phyloP scores from a whole-genome alignment of 2,888 invertebrate species.

The Agriopis leucophaearia region DNA sequence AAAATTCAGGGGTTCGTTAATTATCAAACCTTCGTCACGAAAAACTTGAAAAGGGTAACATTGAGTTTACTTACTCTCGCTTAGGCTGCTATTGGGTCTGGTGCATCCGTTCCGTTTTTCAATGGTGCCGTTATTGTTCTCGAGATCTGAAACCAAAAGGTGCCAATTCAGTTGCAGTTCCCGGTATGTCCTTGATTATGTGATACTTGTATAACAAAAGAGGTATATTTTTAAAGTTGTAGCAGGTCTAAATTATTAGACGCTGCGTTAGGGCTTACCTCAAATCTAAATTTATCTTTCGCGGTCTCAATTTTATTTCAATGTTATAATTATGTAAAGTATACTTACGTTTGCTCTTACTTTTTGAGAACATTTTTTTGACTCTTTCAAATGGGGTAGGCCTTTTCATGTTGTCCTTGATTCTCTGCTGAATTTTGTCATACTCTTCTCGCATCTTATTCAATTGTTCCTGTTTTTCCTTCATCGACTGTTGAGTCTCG shows the following conservation, averaged over 20 bases:
- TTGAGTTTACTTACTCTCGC: slow-evolving; percentile 72
- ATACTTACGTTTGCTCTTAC: slow-evolving; percentile 83
- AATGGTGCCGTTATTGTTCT: slow-evolving; percentile 71
- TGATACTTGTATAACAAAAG: too few species aligned
- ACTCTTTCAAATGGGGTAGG: slow-evolving; percentile 93
- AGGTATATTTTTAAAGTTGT: too few species aligned
- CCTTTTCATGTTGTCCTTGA: slow-evolving; percentile 91
- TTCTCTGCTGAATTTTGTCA: slow-evolving; percentile 92
- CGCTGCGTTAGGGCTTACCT: too few species aligned
- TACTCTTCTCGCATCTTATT: slow-evolving; percentile 93
- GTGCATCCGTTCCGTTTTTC: slow-evolving; percentile 81
- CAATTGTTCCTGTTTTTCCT: slow-evolving; percentile 94
- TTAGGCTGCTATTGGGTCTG: slow-evolving; percentile 80
- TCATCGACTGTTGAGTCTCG: slow-evolving; percentile 94
- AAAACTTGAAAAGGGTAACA: not conserved
- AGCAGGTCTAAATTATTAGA: too few species aligned
- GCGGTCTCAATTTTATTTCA: not conserved
- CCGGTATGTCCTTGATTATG: too few species aligned
- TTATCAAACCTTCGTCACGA: not conserved
- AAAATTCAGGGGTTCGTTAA: too few species aligned
- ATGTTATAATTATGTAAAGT: not conserved
- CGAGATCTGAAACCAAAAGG: slow-evolving; percentile 65
- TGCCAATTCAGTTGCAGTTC: too few species aligned
- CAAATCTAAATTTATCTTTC: not conserved
- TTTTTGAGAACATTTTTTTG: slow-evolving; percentile 90